phyloP scores from a whole-genome alignment of 2,888 invertebrate species.

The Spodoptera littoralis region DNA sequence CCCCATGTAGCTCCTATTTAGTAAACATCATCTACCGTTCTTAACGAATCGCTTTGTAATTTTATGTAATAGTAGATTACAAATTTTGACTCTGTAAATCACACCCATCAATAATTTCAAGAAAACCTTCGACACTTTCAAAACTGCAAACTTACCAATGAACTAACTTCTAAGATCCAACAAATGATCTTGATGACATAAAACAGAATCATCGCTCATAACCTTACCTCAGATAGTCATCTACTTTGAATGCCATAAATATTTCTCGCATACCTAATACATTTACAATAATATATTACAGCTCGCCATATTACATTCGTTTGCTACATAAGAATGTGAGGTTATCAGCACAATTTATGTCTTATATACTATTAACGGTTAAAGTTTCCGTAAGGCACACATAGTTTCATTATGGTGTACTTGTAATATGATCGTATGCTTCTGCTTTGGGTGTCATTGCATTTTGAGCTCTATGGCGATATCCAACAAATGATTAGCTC shows the following conservation, averaged over 20 bases:
- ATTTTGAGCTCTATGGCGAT: too few species aligned
- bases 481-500: too few species aligned
- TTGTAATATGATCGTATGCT: background rate
- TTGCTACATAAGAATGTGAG: slow-evolving; percentile 49
- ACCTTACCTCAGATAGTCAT: slow-evolving; percentile 29
- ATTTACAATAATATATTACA: slow-evolving; percentile 34
- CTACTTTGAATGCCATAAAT: slow-evolving; percentile 33
- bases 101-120: too few species aligned
- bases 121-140: too few species aligned
- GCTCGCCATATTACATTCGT: slow-evolving; percentile 41
- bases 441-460: too few species aligned
- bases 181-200: slow-evolving; percentile 23
- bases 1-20: too few species aligned
- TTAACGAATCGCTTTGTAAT: too few species aligned
- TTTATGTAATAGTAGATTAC: too few species aligned
- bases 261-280: slow-evolving; percentile 13
- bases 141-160: too few species aligned
- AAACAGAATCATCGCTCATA: slow-evolving; percentile 31
- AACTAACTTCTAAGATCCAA: slow-evolving; percentile 4
- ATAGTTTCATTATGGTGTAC: background rate
- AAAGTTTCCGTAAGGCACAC: slow-evolving; percentile 22
- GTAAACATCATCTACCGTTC: too few species aligned
- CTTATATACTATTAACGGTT: slow-evolving; percentile 33
- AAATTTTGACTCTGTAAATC: too few species aligned
- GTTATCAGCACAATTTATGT: slow-evolving; percentile 46